These are phyloP conservation scores for Semnornis frantzii DNA, from an alignment of 2,113 vertebrate genomes.

Conservation along the genomic window DNA sequence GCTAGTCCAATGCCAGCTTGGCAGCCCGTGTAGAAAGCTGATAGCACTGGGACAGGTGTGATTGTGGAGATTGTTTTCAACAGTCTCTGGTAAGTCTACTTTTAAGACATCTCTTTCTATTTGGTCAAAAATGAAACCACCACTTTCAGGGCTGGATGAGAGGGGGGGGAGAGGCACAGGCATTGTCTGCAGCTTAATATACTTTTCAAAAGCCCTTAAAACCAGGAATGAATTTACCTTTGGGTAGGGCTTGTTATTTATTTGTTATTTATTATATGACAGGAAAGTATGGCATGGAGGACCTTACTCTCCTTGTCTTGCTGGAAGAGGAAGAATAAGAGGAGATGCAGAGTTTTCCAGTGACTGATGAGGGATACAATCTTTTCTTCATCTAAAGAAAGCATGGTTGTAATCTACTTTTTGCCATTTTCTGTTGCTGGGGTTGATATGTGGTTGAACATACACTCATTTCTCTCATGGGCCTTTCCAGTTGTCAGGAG, in stretches of 20 bases:
- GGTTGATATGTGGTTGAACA: neutral
- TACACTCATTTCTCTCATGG: neutral
- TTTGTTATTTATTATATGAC: neutral
- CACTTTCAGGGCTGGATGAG: neutral
- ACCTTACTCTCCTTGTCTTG: neutral
- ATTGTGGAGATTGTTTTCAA: neutral
- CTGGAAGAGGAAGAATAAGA: neutral
- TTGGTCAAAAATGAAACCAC: neutral
- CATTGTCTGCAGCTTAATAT: neutral
- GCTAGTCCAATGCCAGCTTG: constrained; percentile 35
- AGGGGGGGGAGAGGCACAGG: neutral
- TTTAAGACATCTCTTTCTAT: neutral
- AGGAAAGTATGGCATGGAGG: neutral
- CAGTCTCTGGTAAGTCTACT: neutral
- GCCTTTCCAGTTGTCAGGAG: neutral
- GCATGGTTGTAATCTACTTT: neutral
- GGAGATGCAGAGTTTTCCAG: neutral
- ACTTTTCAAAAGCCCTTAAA: neutral
- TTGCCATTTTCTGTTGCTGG: neutral
- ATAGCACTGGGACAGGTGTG: neutral
- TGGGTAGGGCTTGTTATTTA: neutral
- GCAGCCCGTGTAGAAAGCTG: constrained; percentile 10
- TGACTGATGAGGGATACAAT: neutral
- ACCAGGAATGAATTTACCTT: neutral
- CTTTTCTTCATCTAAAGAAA: neutral